Evolutionary conservation across 1,140 invertebrate species (phyloP), one percentile per base, ranked within the genome.

Genomic region (Aphelinus atriplicis): DNA sequence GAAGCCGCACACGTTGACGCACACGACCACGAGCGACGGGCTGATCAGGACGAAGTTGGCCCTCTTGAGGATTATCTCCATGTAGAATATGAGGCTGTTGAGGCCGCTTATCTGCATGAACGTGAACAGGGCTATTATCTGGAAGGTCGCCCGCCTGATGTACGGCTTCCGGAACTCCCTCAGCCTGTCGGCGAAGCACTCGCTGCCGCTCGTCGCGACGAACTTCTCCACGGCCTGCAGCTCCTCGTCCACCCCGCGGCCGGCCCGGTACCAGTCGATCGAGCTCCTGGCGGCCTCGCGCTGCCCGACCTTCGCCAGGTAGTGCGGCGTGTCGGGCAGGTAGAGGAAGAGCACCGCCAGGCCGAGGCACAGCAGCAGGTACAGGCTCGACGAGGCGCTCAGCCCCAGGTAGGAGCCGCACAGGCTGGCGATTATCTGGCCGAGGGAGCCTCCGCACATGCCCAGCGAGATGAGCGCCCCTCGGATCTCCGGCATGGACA

Each of bases 91-190:
- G 46, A 95, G 88, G 1, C 92, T 92, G 71, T 93, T 93, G 26
- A 94, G 92, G 1, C 94, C 93, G 69, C 91, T 93, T 57, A 94
- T 89, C 81, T 95, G 93, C 82, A 95, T 93, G n/a, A 94, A 92
- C 3, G 92, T 86, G 79, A 93, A 92, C 70, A 95, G 86, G 9
- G 90, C 85, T 50, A 92, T 80, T 51, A 92, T 88, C 55, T 94
- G 91, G 4, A 90, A 81, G 2, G 95, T 84, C 6, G 91, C 91
- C 90, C 81, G 2, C 94, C 84, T 7, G 90, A 91, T 74, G 89
- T 91, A 66, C 90, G 88, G 81, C 0, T 60, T 70, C 53, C 60
- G 71, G n/a, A 72, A 68, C 42, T 71, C 63, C n/a, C 45, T 51
- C 10, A 77, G 55, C 42, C 77, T 64, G 45, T 73, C 53, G 2